Percentiles rank a stretch among this genome's conserved stretches.
phyloP scores from a whole-genome alignment of 2,113 vertebrate species.

The Pionites leucogaster region DNA sequence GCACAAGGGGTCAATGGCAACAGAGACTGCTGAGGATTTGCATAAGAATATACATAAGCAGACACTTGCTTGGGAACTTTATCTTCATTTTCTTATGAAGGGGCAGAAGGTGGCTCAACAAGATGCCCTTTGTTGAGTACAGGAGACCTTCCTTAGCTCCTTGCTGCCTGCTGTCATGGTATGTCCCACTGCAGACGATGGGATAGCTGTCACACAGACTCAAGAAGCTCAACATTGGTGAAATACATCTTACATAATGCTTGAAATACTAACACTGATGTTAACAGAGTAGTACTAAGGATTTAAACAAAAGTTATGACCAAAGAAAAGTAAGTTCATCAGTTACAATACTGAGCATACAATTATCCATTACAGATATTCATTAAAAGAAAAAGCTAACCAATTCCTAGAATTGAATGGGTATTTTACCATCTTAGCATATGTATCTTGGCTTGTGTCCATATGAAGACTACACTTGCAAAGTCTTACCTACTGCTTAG shows the following conservation, averaged over 20 bases:
- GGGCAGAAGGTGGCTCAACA: conserved; percentile 35
- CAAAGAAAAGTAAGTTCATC: neutral
- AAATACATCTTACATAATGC: neutral
- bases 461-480: neutral
- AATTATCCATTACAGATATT: neutral
- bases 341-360: neutral
- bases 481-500: neutral
- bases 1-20: neutral
- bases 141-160: conserved; percentile 53
- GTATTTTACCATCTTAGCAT: neutral
- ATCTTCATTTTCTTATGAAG: conserved; percentile 60
- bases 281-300: neutral
- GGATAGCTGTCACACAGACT: conserved; percentile 35
- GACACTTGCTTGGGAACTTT: conserved; percentile 62
- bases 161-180: conserved; percentile 46
- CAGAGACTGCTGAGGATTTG: neutral
- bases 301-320: neutral
- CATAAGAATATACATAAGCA: conserved; percentile 1
- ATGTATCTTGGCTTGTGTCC: neutral
- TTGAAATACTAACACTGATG: neutral
- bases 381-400: neutral
- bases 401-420: neutral
- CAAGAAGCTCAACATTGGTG: neutral
- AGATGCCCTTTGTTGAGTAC: conserved; percentile 49
- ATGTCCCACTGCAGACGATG: conserved; percentile 57